Evolutionary conservation across 2,113 vertebrate genomes (phyloP).

Genomic region (Eretmochelys imbricata): DNA sequence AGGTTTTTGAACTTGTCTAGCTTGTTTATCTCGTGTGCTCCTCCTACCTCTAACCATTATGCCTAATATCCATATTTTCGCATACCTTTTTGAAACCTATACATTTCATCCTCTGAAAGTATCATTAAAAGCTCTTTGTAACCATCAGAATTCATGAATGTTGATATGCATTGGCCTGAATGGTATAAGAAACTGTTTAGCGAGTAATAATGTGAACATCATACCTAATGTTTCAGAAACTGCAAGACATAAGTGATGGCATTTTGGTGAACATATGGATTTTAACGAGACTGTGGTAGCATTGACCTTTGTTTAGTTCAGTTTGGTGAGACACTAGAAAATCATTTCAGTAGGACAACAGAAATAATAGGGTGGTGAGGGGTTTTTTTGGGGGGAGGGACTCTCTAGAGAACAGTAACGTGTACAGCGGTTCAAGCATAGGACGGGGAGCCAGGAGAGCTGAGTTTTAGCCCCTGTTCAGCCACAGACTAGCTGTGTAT

Average conservation of each 20-base stretch:
- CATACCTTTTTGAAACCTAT: conserved; percentile 58
- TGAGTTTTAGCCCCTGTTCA: background rate
- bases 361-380: conserved; percentile 19
- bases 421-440: background rate
- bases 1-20: conserved; percentile 70
- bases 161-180: conserved; percentile 61
- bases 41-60: conserved; percentile 58
- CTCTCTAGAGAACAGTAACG: background rate
- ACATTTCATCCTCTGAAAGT: conserved; percentile 60
- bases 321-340: conserved; percentile 1
- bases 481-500: background rate
- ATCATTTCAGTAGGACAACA: conserved; percentile 26
- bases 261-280: conserved; percentile 69
- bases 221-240: conserved; percentile 72
- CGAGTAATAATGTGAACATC: conserved; percentile 68
- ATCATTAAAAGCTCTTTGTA: conserved; percentile 65
- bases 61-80: conserved; percentile 64
- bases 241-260: conserved; percentile 43
- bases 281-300: conserved; percentile 68
- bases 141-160: conserved; percentile 68
- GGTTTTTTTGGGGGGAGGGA: background rate
- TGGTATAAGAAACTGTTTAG: conserved; percentile 27
- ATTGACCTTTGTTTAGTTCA: conserved; percentile 34
- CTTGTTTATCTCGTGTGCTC: conserved; percentile 62
- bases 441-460: background rate